Conservation (phyloP, 2,113 vertebrate species). For the Nibea coibor region DNA sequence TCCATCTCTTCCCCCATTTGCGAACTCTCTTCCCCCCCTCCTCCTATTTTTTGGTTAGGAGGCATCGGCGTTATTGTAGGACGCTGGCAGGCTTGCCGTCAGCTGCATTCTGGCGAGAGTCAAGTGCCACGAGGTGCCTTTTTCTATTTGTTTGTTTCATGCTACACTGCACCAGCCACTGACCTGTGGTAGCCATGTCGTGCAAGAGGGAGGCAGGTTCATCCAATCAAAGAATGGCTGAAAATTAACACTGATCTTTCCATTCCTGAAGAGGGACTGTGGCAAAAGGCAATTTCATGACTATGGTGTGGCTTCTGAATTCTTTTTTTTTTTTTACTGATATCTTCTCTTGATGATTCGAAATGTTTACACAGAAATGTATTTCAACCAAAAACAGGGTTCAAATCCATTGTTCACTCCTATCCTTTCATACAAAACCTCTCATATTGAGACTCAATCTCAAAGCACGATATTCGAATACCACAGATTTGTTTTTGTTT, state of each 20-base stretch:
- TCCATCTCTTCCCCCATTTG: slow-evolving; percentile 19
- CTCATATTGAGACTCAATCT: slow-evolving; percentile 24
- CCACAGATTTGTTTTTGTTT: slow-evolving; percentile 40
- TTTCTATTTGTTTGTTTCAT: slow-evolving; percentile 99
- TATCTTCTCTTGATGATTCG: slow-evolving; percentile 24
- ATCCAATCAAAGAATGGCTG: slow-evolving; percentile 95
- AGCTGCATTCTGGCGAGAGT: slow-evolving; percentile 89
- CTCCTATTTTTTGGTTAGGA: slow-evolving; percentile 64
- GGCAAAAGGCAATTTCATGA: slow-evolving; percentile 87
- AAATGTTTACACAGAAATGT: neutral
- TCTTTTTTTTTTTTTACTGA: slow-evolving; percentile 27
- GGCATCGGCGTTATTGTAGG: slow-evolving; percentile 87
- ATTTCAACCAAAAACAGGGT: neutral
- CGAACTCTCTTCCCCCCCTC: neutral
- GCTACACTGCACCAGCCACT: slow-evolving; percentile 95
- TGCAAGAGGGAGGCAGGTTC: slow-evolving; percentile 88
- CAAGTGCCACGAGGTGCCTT: slow-evolving; percentile 97
- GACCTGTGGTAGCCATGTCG: slow-evolving; percentile 95
- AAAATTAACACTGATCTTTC: slow-evolving; percentile 96
- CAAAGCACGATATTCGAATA: slow-evolving; percentile 50
- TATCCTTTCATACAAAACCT: neutral
- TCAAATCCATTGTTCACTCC: neutral
- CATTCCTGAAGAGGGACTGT: slow-evolving; percentile 85
- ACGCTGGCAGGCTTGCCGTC: slow-evolving; percentile 83
- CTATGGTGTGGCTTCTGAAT: slow-evolving; percentile 75